These are phyloP conservation scores for Rattus rattus DNA, from an alignment of 2,113 vertebrate genomes.

Conservation along the genomic window DNA sequence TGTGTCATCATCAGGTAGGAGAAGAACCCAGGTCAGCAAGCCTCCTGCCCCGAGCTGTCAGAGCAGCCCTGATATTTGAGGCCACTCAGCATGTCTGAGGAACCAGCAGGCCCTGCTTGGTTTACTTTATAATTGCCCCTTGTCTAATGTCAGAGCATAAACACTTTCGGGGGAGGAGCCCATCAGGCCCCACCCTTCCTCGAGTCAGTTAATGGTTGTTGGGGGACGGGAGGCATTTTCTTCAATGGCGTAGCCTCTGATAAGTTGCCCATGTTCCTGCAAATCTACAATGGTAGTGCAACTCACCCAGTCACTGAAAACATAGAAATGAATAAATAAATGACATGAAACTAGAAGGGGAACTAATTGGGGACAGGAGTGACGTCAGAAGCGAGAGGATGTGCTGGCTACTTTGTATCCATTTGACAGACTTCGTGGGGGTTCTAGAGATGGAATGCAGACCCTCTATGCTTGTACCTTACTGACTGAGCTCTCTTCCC, in stretches of 20 bases:
- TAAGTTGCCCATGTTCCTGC: too few species aligned
- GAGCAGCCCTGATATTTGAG: background rate
- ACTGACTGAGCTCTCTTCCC: background rate
- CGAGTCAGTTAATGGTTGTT: background rate
- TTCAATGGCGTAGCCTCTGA: background rate
- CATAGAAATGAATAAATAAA: background rate
- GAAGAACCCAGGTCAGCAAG: rapidly evolving
- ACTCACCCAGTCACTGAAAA: background rate
- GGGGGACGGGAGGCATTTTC: background rate
- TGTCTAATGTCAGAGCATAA: background rate
- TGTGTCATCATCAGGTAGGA: conserved; percentile 99
- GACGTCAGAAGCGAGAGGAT: background rate
- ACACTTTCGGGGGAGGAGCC: background rate
- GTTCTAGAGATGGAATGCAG: background rate
- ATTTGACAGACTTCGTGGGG: background rate
- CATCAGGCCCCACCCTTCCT: background rate
- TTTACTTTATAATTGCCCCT: background rate
- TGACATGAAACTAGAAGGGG: background rate
- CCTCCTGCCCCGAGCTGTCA: background rate
- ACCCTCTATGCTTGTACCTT: background rate
- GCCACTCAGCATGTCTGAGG: background rate
- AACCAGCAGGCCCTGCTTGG: background rate
- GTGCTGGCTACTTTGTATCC: background rate
- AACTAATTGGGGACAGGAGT: background rate
- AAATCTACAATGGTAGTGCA: background rate